Base-by-base conservation (phyloP, 2,888 invertebrate species). In the Sepiola atlantica region DNA sequence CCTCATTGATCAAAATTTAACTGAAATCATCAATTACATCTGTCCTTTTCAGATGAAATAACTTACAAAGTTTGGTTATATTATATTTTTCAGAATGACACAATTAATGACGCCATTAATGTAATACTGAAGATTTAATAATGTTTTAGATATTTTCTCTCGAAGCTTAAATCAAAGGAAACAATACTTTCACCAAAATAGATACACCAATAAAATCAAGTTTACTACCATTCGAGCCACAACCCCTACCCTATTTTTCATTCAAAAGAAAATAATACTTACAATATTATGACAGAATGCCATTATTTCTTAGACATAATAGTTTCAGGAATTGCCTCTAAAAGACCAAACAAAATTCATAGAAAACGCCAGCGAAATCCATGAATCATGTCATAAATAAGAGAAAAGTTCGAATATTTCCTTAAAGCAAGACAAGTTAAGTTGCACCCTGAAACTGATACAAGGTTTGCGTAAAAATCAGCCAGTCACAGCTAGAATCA, bases 301-400 rank as follows among this genome's bases (percentile, higher is more conserved):
- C n/a, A 77, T 77, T 77, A 77, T 77, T 77, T 77, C 32, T 77
- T 32, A n/a, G 77, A n/a, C 14, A 77, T n/a, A 77, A 77, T 77
- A 77, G n/a, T 77, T n/a, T 77, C n/a, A 77, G 77, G 32, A 77
- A 77, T 77, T 77, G 77, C n/a, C 32, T 77, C 77, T 77, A 77
- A 77, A 77, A 77, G n/a, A 77, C 1, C n/a, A 16, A 18, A 45
- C 45, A 45, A 77, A 77, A n/a, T 77, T 77, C 77, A 4, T 1
- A n/a, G n/a, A 77, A 32, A 77, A 77, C n/a, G n/a, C 10, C 1
- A 77, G 77, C 10, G 32, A 21, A 77, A 77, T 77, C 77, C 77
- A 77, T 77, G 77, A 77, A 77, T 77, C 32, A 77, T 32, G 77
- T 77, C 77, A 77, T 77, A 77, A 77, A n/a, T 77, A 77, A 45